Evolutionary conservation across 2,888 invertebrate genomes (phyloP).

Genomic region (Pandemis heparana): DNA sequence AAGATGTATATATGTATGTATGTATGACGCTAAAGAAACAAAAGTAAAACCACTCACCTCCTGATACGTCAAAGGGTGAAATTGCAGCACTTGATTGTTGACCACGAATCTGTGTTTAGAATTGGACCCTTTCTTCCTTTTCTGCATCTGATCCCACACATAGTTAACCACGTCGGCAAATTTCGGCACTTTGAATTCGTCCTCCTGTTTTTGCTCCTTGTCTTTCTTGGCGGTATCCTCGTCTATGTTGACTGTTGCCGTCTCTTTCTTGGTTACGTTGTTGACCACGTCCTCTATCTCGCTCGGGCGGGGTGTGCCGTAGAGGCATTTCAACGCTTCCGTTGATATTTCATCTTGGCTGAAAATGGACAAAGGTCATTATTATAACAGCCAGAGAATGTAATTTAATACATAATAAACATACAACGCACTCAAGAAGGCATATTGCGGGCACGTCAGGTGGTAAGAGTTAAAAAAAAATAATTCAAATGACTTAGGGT

Average conservation of each 20-base stretch:
- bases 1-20: too few species aligned
- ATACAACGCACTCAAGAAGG: too few species aligned
- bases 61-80: constrained; percentile 88
- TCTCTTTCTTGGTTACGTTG: constrained; percentile 75
- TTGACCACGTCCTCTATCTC: constrained; percentile 82
- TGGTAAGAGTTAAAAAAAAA: too few species aligned
- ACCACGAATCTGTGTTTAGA: constrained; percentile 86
- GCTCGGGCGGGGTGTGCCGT: constrained; percentile 87
- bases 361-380: constrained; percentile 35
- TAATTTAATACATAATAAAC: too few species aligned
- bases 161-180: constrained; percentile 91
- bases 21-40: background rate
- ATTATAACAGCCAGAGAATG: too few species aligned
- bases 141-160: constrained; percentile 88
- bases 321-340: constrained; percentile 91
- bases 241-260: constrained; percentile 63
- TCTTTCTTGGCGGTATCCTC: constrained; percentile 75
- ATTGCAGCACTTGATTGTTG: constrained; percentile 90
- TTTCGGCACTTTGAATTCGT: constrained; percentile 86
- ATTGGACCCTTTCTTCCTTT: constrained; percentile 85
- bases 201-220: constrained; percentile 63
- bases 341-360: constrained; percentile 91
- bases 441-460: too few species aligned
- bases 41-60: constrained; percentile 84
- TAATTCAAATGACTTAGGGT: too few species aligned